Base-by-base conservation (phyloP, 2,797 vertebrate species). In the Phaenicophaeus curvirostris region DNA sequence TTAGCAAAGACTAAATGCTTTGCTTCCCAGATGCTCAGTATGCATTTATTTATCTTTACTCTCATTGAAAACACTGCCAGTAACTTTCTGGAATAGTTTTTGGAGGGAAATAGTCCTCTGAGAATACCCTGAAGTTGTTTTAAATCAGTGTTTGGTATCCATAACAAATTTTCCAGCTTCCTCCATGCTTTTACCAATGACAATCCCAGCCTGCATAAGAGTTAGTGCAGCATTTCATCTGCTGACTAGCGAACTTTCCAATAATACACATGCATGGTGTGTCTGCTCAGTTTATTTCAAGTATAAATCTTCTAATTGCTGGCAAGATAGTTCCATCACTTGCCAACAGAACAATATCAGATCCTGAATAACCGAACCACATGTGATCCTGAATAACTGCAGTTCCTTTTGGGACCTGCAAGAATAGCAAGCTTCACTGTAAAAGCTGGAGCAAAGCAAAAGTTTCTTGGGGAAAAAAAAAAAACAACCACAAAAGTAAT, bases 291-390 rank as follows among this genome's bases (percentile, higher is more conserved):
- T 91, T 59, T 73, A 86, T 59, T 55, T 87, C 31, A 77, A 87
- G 53, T 20, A 86, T 23, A 76, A 69, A 80, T 71, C 41, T 83
- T 92, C 19, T 57, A 91, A 90, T 50, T 78, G 74, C 82, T 86
- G 79, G 66, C 30, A 91, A 78, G 51, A 93, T 39, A 63, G 46
- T 37, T 94, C 71, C 16, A 77, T 85, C 42, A 90, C 65, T 83
- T 87, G 72, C 65, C 83, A 89, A 88, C 31, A 85, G 53, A 92
- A 81, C 57, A 90, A 30, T 85, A 84, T 85, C 54, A 94, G 66
- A 89, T 59, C 23, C 48, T 61, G 30, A 95, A 85, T 41, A 89
- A 94, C 44, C 5, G 2, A 44, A 57, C 46, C 35, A 6, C 46
- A 48, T 67, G 78, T 67, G 66, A 76, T 57, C n/a, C 59, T 37